Base-by-base conservation (phyloP, 2,888 invertebrate species). In the Ceramica pisi region DNA sequence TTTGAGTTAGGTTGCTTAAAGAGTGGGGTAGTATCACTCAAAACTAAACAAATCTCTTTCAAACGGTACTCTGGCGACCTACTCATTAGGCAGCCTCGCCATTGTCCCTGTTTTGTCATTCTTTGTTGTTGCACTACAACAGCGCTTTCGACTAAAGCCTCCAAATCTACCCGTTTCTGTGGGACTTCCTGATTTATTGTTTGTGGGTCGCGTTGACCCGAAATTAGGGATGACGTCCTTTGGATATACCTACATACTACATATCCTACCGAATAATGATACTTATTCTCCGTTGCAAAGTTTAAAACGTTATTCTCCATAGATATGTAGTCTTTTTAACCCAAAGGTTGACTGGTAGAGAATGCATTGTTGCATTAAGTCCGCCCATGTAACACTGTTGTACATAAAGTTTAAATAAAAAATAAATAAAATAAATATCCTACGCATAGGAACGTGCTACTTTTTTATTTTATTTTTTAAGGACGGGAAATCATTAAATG, bases 121-220 rank as follows among this genome's bases (percentile, higher is more conserved):
- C 76, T 82, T 79, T 73, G 67, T 71, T 64, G 48, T 51, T 57
- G 35, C 63, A 67, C 55, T 48, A 62, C 65, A 48, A 46, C 41
- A 44, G 53, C 51, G 53, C 67, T 63, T 68, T 60, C 19, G 10
- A 57, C 65, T 70, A 78, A 79, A 73, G 71, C 60, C 38, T 65
- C 71, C 68, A 79, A 53, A 55, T 59, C 41, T 51, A 70, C 51
- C 60, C 61, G 31, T 64, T 51, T 74, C 35, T 67, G 56, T 9
- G 26, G 46, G 46, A 78, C 67, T 48, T 66, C 4, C 53, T 59
- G 65, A 81, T 71, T 67, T 68, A 67, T 51, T 75, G 35, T 66
- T 51, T 35, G 31, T 48, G 21, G n/a, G 12, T 41, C 9, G 46
- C 6, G 19, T 26, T 31, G n/a, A 26, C 31, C 23, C n/a, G 21